A percentile compares a stretch with the other conserved stretches of the same genome.
phyloP scores from a whole-genome alignment of 2,113 vertebrate genomes.

The Alouatta palliata region DNA sequence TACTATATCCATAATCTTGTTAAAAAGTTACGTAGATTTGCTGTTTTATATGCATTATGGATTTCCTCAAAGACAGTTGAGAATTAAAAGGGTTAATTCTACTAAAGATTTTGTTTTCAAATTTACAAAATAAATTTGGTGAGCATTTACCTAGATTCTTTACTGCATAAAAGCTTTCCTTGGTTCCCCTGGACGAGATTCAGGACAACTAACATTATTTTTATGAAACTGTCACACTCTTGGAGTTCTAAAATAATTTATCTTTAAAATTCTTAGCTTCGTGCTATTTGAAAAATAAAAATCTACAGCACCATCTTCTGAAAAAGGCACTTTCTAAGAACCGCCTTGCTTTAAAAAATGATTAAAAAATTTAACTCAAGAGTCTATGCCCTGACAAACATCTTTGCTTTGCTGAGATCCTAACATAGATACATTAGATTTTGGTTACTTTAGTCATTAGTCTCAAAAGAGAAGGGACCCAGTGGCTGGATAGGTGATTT shows the following conservation, averaged over 20 bases:
- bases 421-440: slow-evolving; percentile 56
- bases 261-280: slow-evolving; percentile 81
- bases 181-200: slow-evolving; percentile 87
- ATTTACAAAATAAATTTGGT: slow-evolving; percentile 79
- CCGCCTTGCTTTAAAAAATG: slow-evolving; percentile 82
- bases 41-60: neutral
- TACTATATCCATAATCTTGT: neutral
- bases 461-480: slow-evolving; percentile 48
- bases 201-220: slow-evolving; percentile 84
- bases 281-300: slow-evolving; percentile 86
- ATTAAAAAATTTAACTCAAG: slow-evolving; percentile 68
- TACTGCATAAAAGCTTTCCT: slow-evolving; percentile 68
- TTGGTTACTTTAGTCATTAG: slow-evolving; percentile 65
- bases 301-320: slow-evolving; percentile 95
- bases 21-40: slow-evolving; percentile 20
- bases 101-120: slow-evolving; percentile 42
- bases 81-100: slow-evolving; percentile 63
- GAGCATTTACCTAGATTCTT: slow-evolving; percentile 71
- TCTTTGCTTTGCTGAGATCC: slow-evolving; percentile 72
- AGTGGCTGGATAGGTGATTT: neutral
- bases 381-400: slow-evolving; percentile 56
- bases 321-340: slow-evolving; percentile 99
- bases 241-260: slow-evolving; percentile 85
- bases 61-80: slow-evolving; percentile 21
- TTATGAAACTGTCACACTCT: slow-evolving; percentile 87